Conservation (phyloP, 2,113 vertebrate genomes). For the Phylloscopus trochilus region DNA sequence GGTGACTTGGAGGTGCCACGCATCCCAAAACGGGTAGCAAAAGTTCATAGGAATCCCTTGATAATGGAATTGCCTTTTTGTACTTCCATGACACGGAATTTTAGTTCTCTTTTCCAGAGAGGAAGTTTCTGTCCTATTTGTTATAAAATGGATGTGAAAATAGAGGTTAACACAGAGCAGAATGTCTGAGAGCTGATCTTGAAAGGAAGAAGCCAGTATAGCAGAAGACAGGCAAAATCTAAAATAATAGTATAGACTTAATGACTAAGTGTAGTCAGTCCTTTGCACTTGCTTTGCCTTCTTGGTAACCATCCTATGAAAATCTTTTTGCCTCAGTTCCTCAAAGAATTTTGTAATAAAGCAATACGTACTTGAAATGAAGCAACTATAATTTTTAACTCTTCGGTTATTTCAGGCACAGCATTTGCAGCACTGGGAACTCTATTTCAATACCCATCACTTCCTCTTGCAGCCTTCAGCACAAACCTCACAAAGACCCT, state of each 20-base stretch:
- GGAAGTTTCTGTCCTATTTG: not conserved
- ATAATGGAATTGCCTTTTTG: not conserved
- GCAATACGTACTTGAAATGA: not conserved
- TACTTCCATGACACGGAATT: not conserved
- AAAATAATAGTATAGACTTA: not conserved
- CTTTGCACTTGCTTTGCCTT: not conserved
- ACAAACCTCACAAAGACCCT: not conserved
- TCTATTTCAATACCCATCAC: not conserved
- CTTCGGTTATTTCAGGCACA: not conserved
- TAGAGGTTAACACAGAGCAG: not conserved
- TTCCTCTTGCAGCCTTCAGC: not conserved
- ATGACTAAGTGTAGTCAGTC: not conserved
- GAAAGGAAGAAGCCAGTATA: not conserved
- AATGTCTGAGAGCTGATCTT: not conserved
- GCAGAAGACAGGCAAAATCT: not conserved
- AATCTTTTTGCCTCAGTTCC: not conserved
- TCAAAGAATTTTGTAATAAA: not conserved
- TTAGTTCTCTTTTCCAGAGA: not conserved
- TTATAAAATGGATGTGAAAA: not conserved
- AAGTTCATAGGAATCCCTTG: not conserved
- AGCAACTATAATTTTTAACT: not conserved
- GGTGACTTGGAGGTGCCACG: not conserved
- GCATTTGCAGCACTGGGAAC: not conserved
- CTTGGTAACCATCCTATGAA: not conserved
- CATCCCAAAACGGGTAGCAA: not conserved